A percentile compares a stretch with the other conserved stretches of the same genome.
phyloP scores from a whole-genome alignment of 2,888 invertebrate species.

The Odontocolon sp. region DNA sequence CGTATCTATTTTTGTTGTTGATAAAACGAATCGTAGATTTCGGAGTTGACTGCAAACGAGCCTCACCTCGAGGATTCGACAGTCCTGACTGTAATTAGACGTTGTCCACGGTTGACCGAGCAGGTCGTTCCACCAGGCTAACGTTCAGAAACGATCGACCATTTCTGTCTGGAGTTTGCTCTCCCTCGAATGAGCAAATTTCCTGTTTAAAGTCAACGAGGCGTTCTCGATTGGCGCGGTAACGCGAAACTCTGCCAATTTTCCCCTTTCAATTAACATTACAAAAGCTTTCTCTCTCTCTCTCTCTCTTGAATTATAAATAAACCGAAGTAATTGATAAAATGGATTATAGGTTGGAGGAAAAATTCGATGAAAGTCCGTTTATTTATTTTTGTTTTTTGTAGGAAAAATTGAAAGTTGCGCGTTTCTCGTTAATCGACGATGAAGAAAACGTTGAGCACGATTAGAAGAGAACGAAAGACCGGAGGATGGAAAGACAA shows the following conservation, averaged over 20 bases:
- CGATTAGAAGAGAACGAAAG: background rate
- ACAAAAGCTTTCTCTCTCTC: background rate
- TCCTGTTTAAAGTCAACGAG: background rate
- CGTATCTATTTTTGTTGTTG: background rate
- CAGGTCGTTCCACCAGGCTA: slow-evolving; percentile 13
- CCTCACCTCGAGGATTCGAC: slow-evolving; percentile 28
- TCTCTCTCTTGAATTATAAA: too few relatives aligned
- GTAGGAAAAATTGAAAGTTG: too few relatives aligned
- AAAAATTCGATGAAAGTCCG: too few relatives aligned
- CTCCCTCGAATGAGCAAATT: background rate
- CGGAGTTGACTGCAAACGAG: slow-evolving; percentile 2
- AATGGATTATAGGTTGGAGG: too few relatives aligned
- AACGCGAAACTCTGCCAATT: background rate
- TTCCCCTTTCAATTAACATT: background rate
- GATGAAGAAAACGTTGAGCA: too few relatives aligned
- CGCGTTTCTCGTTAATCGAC: too few relatives aligned
- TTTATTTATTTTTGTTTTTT: too few relatives aligned
- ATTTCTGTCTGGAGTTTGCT: slow-evolving; percentile 13
- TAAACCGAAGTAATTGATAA: background rate
- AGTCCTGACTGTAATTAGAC: slow-evolving; percentile 11
- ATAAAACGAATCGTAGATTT: background rate
- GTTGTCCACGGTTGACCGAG: slow-evolving; percentile 30
- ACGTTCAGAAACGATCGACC: slow-evolving; percentile 20
- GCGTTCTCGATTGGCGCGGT: background rate
- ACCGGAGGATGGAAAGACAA: background rate